These are phyloP conservation scores for Drosophila fungiperda DNA, from an alignment of 2,888 invertebrate genomes.

Conservation along the genomic window DNA sequence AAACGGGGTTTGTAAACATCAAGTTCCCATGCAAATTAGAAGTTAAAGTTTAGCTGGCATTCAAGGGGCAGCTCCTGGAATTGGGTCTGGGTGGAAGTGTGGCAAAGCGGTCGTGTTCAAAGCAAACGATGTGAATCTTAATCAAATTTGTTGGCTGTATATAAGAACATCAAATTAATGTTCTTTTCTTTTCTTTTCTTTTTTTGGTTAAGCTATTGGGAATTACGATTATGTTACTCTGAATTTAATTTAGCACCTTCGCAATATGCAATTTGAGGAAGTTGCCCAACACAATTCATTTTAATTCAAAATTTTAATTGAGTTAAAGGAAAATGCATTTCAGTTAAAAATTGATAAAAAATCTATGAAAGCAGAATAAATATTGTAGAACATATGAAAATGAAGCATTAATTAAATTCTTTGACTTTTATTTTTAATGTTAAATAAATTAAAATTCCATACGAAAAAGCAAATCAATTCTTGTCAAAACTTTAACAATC, in stretches of 20 bases:
- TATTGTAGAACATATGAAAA: neutral
- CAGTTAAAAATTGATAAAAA: neutral
- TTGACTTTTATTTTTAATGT: neutral
- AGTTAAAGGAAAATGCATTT: neutral
- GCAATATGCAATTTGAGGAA: neutral
- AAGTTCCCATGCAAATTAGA: neutral
- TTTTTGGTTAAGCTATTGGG: neutral
- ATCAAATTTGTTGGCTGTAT: slow-evolving; percentile 35
- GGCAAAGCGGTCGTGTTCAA: slow-evolving; percentile 11
- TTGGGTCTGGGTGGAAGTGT: too few species aligned
- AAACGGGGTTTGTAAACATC: slow-evolving; percentile 43
- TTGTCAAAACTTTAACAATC: slow-evolving; percentile 6
- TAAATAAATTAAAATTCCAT: slow-evolving; percentile 15
- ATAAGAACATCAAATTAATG: slow-evolving; percentile 40
- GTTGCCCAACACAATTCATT: neutral
- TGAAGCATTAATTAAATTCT: neutral
- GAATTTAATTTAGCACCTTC: slow-evolving; percentile 14
- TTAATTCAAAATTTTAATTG: neutral
- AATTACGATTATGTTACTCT: neutral
- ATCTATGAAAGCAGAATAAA: neutral
- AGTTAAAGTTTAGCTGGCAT: slow-evolving; percentile 14
- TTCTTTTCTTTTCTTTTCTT: neutral
- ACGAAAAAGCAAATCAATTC: slow-evolving; percentile 11
- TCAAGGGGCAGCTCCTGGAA: neutral
- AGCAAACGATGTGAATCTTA: slow-evolving; percentile 28